Evolutionary conservation across 1,140 invertebrate genomes (phyloP).

Genomic region (Macrostomum lignano): DNA sequence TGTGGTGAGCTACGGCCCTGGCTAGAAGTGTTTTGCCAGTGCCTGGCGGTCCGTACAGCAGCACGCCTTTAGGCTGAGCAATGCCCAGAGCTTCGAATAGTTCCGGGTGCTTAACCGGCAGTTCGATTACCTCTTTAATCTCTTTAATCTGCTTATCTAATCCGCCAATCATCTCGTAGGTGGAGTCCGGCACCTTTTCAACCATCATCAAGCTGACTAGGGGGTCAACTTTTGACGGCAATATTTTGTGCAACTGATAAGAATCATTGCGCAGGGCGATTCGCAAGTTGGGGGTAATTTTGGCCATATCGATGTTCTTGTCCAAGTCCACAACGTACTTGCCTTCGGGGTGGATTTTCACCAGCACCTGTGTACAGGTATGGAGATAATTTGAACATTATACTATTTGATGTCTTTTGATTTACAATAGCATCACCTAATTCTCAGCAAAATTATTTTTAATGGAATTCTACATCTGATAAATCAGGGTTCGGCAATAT

Average conservation of each 20-base stretch:
- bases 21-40: conserved; percentile 84
- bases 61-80: conserved; percentile 90
- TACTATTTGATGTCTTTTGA: too few species aligned
- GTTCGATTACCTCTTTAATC: conserved; percentile 97
- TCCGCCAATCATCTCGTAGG: conserved; percentile 97
- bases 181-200: conserved; percentile 96
- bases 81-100: conserved; percentile 94
- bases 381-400: too few species aligned
- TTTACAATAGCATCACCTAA: too few species aligned
- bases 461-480: too few species aligned
- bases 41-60: conserved; percentile 87
- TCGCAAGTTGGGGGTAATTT: conserved; percentile 81
- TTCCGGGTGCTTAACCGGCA: conserved; percentile 97
- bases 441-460: too few species aligned
- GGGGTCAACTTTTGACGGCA: conserved; percentile 97
- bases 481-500: too few species aligned
- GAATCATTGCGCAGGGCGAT: conserved; percentile 92
- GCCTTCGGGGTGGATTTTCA: conserved; percentile 97
- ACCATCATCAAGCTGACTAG: conserved; percentile 99
- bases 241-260: conserved; percentile 89
- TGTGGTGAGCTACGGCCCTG: conserved; percentile 91
- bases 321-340: conserved; percentile 99
- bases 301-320: conserved; percentile 94
- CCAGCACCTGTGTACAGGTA: too few species aligned
- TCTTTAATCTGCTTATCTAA: conserved; percentile 98